Evolutionary conservation across 2,113 vertebrate species (phyloP), one percentile per base, ranked within the genome.

Genomic region (Phasianus colchicus): DNA sequence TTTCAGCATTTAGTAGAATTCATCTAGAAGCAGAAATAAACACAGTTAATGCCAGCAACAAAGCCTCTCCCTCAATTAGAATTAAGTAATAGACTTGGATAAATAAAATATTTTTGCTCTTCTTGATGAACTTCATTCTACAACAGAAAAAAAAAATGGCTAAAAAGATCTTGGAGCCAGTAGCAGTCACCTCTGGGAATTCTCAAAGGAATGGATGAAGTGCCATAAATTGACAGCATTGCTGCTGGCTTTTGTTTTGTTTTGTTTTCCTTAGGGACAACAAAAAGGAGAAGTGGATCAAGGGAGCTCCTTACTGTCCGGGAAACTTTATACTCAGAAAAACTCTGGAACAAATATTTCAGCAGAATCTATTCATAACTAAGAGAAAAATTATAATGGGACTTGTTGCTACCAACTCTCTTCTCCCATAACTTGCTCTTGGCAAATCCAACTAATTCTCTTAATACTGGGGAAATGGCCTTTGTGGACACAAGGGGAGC

Each of bases 1-100:
- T 93, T 94, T 85, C 82, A 69, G 17, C 79, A 19, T 45, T 43
- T 48, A 63, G 29, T 21, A 73, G 48, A 91, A 82, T 48, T 75
- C 63, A 85, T 6, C 18, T 80, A 83, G 69, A 69, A 83, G 60
- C 24, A 89, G 45, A 70, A 54, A 87, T 83, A 69, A 92, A 12
- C 11, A 74, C 79, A 95, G 72, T 77, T 89, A 86, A 91, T 77
- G 58, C 45, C 64, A 79, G 24, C 55, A 89, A 66, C 43, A 92
- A 94, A 67, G 10, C 10, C 32, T 70, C 40, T 43, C 36, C 52
- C 48, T 79, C 30, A 18, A 9, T 55, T 40, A 84, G 36, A 83
- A 50, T 42, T 88, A 83, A 85, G 76, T 73, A 89, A 82, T 61
- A 84, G 20, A 47, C 58, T 76, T 79, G 17, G 15, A 71, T 42